A percentile compares a stretch with the other conserved stretches of the same genome.
Evolutionary conservation across 2,888 invertebrate genomes (phyloP).

Genomic region (Drosophila nigricruria): DNA sequence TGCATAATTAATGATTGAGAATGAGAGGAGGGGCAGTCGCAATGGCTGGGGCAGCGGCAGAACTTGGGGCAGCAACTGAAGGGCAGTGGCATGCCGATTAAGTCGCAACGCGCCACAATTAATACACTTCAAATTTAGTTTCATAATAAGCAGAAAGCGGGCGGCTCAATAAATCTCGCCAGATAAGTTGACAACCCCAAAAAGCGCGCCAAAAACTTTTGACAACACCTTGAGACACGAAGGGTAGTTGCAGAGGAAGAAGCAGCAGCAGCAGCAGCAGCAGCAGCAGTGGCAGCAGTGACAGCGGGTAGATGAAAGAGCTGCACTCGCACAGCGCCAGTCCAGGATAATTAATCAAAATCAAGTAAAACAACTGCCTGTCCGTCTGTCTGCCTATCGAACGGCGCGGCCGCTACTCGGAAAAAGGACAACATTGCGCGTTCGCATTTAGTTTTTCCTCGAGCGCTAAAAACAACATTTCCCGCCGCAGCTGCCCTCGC

Average conservation of each 20-base stretch:
- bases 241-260: conserved; percentile 35
- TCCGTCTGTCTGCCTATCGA: conserved; percentile 43
- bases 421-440: conserved; percentile 57
- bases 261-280: conserved; percentile 2
- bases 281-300: conserved; percentile 18
- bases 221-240: conserved; percentile 49
- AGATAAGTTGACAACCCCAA: conserved; percentile 77
- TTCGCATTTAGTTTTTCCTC: conserved; percentile 57
- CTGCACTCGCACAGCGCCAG: conserved; percentile 53
- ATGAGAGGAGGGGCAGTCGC: conserved; percentile 12
- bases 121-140: conserved; percentile 78
- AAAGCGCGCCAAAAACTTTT: conserved; percentile 64
- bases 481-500: conserved; percentile 32
- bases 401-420: conserved; percentile 17
- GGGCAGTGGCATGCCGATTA: conserved; percentile 43
- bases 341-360: conserved; percentile 82
- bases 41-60: background rate
- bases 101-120: conserved; percentile 69
- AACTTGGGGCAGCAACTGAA: conserved; percentile 5
- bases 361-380: conserved; percentile 80
- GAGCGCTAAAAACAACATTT: conserved; percentile 54
- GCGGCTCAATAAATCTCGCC: conserved; percentile 74
- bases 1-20: conserved; percentile 63
- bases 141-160: conserved; percentile 50
- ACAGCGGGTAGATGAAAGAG: conserved; percentile 70